Evolutionary conservation across 2,113 vertebrate genomes (phyloP).

Genomic region (Acrocephalus kingi): DNA sequence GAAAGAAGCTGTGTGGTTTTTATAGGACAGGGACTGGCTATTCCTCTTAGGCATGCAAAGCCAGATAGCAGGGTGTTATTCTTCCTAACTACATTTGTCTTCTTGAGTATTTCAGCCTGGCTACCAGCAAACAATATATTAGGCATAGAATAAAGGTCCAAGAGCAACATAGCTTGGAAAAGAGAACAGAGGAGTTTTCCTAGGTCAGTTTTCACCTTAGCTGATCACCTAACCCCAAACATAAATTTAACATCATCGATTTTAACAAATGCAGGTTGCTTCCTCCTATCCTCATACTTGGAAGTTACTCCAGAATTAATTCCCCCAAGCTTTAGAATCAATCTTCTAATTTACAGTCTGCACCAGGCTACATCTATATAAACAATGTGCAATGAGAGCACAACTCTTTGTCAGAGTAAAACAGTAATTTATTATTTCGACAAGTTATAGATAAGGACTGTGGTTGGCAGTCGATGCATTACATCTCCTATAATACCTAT

Average conservation of each 20-base stretch:
- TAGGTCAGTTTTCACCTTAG: neutral
- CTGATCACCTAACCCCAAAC: neutral
- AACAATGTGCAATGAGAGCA: neutral
- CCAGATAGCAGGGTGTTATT: neutral
- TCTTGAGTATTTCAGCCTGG: neutral
- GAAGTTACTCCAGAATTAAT: neutral
- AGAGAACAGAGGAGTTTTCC: neutral
- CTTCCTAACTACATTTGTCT: neutral
- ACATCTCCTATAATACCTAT: neutral
- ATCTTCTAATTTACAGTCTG: neutral
- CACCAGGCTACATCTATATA: neutral
- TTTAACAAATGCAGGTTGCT: neutral
- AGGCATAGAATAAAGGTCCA: neutral
- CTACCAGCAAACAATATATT: neutral
- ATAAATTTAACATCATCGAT: neutral
- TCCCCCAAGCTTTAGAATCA: neutral
- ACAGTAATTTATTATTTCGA: neutral
- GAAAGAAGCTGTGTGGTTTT: neutral
- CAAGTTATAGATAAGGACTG: neutral
- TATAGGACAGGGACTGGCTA: neutral
- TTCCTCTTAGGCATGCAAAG: neutral
- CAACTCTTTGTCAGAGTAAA: neutral
- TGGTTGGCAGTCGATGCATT: neutral
- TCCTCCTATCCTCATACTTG: neutral
- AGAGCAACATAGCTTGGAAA: neutral